A percentile compares a stretch with the other conserved stretches of the same genome.
Conservation (phyloP, 2,113 vertebrate species). For the Thermophis baileyi region DNA sequence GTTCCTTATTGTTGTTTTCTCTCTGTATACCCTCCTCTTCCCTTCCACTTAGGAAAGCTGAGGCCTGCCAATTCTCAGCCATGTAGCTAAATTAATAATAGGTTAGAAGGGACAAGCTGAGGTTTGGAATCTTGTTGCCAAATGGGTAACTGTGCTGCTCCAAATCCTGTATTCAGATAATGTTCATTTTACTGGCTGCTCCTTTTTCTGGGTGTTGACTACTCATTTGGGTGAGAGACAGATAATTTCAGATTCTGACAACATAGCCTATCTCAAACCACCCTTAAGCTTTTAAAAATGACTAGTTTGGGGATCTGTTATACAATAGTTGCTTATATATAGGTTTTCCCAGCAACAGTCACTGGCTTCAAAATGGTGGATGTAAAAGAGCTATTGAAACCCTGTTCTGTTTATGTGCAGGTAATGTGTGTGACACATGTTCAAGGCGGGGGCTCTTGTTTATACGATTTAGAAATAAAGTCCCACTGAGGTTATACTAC, state of each 20-base stretch:
- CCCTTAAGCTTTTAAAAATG: not conserved
- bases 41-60: not conserved
- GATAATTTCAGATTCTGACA: not conserved
- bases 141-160: not conserved
- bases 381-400: not conserved
- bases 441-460: not conserved
- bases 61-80: not conserved
- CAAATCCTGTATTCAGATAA: not conserved
- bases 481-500: not conserved
- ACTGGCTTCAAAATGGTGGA: not conserved
- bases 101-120: not conserved
- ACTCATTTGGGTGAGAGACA: not conserved
- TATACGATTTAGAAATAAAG: not conserved
- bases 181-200: not conserved
- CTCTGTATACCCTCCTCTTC: not conserved
- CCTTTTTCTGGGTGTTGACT: not conserved
- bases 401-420: not conserved
- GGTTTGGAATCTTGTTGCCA: not conserved
- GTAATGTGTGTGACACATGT: not conserved
- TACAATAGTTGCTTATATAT: not conserved
- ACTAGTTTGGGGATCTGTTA: not conserved
- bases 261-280: not conserved
- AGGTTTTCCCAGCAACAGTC: not conserved
- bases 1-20: not conserved
- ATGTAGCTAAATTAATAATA: not conserved